Conservation (phyloP, 2,888 invertebrate species). For the Meganola albula region DNA sequence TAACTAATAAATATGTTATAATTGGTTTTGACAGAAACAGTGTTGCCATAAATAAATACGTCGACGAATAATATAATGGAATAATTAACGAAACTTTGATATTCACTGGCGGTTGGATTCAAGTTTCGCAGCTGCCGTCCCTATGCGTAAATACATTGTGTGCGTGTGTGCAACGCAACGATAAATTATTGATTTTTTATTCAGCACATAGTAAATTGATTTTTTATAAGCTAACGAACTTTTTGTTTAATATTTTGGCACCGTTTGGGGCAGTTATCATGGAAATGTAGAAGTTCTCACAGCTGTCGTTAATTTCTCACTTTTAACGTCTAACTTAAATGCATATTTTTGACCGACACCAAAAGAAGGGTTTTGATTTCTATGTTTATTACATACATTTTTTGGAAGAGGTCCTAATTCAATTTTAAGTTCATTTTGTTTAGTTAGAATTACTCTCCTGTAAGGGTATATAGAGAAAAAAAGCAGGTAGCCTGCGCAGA, state of each 20-base stretch:
- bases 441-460: too few relatives aligned
- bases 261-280: constrained; percentile 11
- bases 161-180: constrained; percentile 30
- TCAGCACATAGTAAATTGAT: constrained; percentile 22
- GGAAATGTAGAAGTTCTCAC: constrained; percentile 10
- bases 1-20: too few relatives aligned
- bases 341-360: too few relatives aligned
- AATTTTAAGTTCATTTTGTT: too few relatives aligned
- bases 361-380: too few relatives aligned
- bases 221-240: constrained; percentile 23
- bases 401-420: too few relatives aligned
- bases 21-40: too few relatives aligned
- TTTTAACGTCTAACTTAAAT: constrained; percentile 3
- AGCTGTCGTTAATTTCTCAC: constrained; percentile 1
- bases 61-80: too few relatives aligned
- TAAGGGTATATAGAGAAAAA: too few relatives aligned
- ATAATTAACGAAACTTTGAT: constrained; percentile 73
- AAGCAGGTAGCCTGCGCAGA: too few relatives aligned
- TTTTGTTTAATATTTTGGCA: constrained; percentile 20
- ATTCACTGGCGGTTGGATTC: constrained; percentile 51
- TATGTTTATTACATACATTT: too few relatives aligned
- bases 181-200: constrained; percentile 28
- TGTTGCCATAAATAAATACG: background rate
- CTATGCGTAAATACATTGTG: constrained; percentile 37
- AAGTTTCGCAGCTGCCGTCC: constrained; percentile 72